phyloP scores from a whole-genome alignment of 1,140 invertebrate genomes.

The Agrilus planipennis region DNA sequence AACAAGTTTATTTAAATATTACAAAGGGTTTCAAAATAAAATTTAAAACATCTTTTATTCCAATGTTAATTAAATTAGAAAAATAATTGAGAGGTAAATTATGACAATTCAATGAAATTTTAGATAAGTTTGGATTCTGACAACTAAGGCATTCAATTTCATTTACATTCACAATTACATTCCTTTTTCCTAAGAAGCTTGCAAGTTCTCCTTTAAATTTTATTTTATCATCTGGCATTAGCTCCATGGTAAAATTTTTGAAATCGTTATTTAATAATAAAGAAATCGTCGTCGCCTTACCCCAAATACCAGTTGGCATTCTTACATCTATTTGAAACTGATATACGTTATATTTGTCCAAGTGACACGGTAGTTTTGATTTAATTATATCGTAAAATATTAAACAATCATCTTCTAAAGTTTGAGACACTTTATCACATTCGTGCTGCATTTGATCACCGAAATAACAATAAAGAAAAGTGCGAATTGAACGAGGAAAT shows the following conservation, averaged over 20 bases:
- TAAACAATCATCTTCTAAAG: slow-evolving; percentile 39
- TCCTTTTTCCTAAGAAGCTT: slow-evolving; percentile 30
- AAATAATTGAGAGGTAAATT: too few relatives aligned
- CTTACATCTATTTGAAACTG: slow-evolving; percentile 49
- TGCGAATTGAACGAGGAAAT: slow-evolving; percentile 44
- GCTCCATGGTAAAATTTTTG: slow-evolving; percentile 53
- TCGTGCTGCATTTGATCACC: slow-evolving; percentile 47
- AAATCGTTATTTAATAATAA: slow-evolving; percentile 51
- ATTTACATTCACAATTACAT: slow-evolving; percentile 29
- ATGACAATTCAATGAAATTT: too few relatives aligned
- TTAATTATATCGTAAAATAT: slow-evolving; percentile 39
- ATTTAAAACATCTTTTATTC: too few relatives aligned
- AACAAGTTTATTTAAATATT: too few relatives aligned
- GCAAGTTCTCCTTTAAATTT: slow-evolving; percentile 52
- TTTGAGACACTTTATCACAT: slow-evolving; percentile 38
- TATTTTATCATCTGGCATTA: slow-evolving; percentile 56
- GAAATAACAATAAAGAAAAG: slow-evolving; percentile 52
- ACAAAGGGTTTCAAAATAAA: too few relatives aligned
- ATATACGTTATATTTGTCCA: slow-evolving; percentile 53
- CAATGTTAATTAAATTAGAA: too few relatives aligned
- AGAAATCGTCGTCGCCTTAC: slow-evolving; percentile 45
- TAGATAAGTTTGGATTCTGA: too few relatives aligned
- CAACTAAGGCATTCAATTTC: too few relatives aligned
- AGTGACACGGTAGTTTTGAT: slow-evolving; percentile 46
- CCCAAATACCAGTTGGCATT: slow-evolving; percentile 54